These are phyloP conservation scores for Hybognathus amarus DNA, from an alignment of 2,797 vertebrate species.

Conservation along the genomic window DNA sequence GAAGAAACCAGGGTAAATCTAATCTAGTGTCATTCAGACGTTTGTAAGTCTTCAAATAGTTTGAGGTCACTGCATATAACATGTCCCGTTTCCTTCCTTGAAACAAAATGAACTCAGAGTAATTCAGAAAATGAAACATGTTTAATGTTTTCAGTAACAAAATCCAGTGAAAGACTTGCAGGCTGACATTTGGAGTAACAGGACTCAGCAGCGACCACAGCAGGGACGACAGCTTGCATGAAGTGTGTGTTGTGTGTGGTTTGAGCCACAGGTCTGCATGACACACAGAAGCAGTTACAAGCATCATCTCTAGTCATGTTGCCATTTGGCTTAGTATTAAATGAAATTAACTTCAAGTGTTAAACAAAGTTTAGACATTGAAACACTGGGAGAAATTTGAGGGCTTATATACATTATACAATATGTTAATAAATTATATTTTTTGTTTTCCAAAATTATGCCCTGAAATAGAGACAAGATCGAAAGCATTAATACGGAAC, in stretches of 20 bases:
- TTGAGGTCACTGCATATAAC: neutral
- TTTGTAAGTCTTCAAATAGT: neutral
- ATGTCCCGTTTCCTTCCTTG: neutral
- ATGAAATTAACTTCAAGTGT: conserved; percentile 17
- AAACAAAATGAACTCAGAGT: conserved; percentile 25
- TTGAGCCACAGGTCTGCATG: conserved; percentile 17
- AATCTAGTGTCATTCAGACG: neutral
- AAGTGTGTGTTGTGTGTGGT: conserved; percentile 24
- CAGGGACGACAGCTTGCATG: conserved; percentile 31
- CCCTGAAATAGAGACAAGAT: conserved; percentile 43
- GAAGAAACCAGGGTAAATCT: neutral
- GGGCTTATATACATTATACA: conserved; percentile 45
- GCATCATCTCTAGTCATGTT: conserved; percentile 35
- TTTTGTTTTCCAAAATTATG: conserved; percentile 15
- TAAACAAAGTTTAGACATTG: conserved; percentile 36
- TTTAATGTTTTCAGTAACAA: conserved; percentile 46
- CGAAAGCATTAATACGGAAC: conserved; percentile 6
- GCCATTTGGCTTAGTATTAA: conserved; percentile 9
- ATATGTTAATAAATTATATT: conserved; percentile 42
- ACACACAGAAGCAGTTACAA: conserved; percentile 38
- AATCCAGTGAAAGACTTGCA: conserved; percentile 48
- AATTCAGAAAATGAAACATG: conserved; percentile 32
- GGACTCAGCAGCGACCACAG: conserved; percentile 35
- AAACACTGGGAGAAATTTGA: conserved; percentile 32
- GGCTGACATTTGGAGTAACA: conserved; percentile 42